Evolutionary conservation across 2,113 vertebrate species (phyloP), one percentile per base, ranked within the genome.

Genomic region (Phycodurus eques): DNA sequence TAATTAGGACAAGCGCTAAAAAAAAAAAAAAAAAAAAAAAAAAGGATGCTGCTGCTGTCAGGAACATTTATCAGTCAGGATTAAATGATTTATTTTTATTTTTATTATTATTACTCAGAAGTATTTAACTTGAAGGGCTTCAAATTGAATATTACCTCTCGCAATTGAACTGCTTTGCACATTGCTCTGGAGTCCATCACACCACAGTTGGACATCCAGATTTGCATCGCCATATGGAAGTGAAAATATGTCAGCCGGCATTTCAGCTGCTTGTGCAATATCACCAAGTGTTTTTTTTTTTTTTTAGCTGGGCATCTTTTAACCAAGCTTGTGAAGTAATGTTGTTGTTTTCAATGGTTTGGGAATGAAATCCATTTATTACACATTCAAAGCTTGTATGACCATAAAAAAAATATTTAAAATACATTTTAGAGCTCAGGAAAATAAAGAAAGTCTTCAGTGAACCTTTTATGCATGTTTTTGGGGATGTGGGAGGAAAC

Each of bases 191-290:
- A 73, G 67, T 71, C 72, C 68, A 60, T 64, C 51, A 27, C 59
- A 57, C 78, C 70, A 80, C 61, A 72, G 70, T 72, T 82, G 70
- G 68, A 46, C 65, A 22, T 71, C 57, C 72, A 68, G 71, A 82
- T 61, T 66, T 72, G 44, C 67, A 67, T 81, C 71, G 63, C 80
- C 78, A 81, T 83, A 76, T 81, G 74, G 53, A 83, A 71, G 73
- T 42, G 73, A 53, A 65, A 84, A 74, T 71, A 80, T 87, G 78
- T 80, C 73, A 72, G 68, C n/a, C 77, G 80, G 73, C 51, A 68
- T 84, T 17, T 74, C 51, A 65, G 61, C 73, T 61, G 39, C 42
- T 39, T n/a, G 54, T 65, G 64, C 31, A 71, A 44, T 81, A 46
- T 61, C 74, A 77, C 56, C 64, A 73, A 83, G 77, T 83, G 74